Conservation (phyloP, 2,888 invertebrate genomes). For the Chloromyia formosa region DNA sequence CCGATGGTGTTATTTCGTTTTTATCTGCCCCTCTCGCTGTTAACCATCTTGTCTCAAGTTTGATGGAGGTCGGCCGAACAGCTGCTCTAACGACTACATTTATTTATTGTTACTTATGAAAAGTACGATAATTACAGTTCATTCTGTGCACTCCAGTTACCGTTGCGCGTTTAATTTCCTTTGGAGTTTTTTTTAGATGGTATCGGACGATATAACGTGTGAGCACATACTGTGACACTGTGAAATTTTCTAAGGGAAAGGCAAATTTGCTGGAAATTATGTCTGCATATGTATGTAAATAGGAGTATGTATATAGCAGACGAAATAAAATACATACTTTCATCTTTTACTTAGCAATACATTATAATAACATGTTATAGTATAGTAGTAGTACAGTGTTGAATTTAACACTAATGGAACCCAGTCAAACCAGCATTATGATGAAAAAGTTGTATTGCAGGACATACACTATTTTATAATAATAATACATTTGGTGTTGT, state of each 20-base stretch:
- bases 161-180: slow-evolving; percentile 25
- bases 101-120: slow-evolving; percentile 29
- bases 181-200: background rate
- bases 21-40: background rate
- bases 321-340: no score
- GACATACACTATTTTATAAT: no score
- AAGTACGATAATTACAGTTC: slow-evolving; percentile 32
- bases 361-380: no score
- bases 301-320: no score
- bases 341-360: no score
- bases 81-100: slow-evolving; percentile 16
- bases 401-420: no score
- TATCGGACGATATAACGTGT: background rate
- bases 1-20: slow-evolving; percentile 2
- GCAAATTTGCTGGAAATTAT: background rate
- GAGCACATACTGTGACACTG: background rate
- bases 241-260: slow-evolving; percentile 25
- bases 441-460: no score
- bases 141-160: slow-evolving; percentile 13
- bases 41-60: background rate
- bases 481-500: no score
- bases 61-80: background rate
- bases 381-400: no score
- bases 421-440: no score
- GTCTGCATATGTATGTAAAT: no score